A percentile compares a stretch with the other conserved stretches of the same genome.
phyloP scores from a whole-genome alignment of 2,888 invertebrate species.

The Hemaris fuciformis region DNA sequence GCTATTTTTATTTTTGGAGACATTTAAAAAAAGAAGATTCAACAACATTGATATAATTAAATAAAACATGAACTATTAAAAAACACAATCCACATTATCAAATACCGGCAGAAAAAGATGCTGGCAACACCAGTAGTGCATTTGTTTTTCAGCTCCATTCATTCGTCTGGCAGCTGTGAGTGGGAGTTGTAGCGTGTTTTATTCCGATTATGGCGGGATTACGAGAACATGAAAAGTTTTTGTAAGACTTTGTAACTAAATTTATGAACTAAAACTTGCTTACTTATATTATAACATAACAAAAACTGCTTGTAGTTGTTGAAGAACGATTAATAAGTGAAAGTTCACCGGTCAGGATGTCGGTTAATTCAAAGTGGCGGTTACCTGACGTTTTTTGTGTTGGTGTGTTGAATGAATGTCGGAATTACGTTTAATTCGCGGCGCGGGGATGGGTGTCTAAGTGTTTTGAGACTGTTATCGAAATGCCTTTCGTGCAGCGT shows the following conservation, averaged over 20 bases:
- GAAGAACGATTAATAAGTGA: slow-evolving; percentile 54
- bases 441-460: slow-evolving; percentile 72
- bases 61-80: too few species aligned
- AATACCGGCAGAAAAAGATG: background rate
- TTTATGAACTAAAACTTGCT: slow-evolving; percentile 47
- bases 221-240: slow-evolving; percentile 67
- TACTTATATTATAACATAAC: slow-evolving; percentile 30
- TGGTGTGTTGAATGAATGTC: slow-evolving; percentile 76
- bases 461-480: slow-evolving; percentile 64
- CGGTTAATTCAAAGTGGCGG: slow-evolving; percentile 81
- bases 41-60: too few species aligned
- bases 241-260: slow-evolving; percentile 59
- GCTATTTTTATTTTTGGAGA: too few species aligned
- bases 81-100: too few species aligned
- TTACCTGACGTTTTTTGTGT: slow-evolving; percentile 82
- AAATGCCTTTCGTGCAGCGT: slow-evolving; percentile 94
- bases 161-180: slow-evolving; percentile 63
- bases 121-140: slow-evolving; percentile 47
- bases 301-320: slow-evolving; percentile 39
- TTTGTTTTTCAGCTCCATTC: slow-evolving; percentile 40
- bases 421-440: slow-evolving; percentile 75
- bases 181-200: slow-evolving; percentile 30
- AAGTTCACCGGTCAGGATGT: slow-evolving; percentile 76
- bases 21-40: too few species aligned
- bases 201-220: slow-evolving; percentile 64